These are phyloP conservation scores for Streblospio benedicti DNA, from an alignment of 1,140 invertebrate genomes.

Conservation along the genomic window DNA sequence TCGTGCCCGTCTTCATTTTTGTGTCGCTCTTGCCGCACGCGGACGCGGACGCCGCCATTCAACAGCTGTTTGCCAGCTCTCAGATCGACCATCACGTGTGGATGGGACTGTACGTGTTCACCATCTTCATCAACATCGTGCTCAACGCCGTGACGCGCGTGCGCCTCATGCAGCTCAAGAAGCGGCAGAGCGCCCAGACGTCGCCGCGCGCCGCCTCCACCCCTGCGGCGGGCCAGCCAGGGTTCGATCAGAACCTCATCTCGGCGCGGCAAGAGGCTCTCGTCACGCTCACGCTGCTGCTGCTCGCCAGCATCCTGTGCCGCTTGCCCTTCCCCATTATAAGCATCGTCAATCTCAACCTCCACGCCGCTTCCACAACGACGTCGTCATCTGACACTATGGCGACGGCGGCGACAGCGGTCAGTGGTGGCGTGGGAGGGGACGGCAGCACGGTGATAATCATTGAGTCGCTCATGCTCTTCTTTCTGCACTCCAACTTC, in stretches of 20 bases:
- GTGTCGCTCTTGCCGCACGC: not conserved
- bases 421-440: not conserved
- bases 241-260: no score
- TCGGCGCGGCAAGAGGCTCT: constrained; percentile 4
- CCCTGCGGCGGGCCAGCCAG: not conserved
- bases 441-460: not conserved
- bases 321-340: constrained; percentile 6
- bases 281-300: constrained; percentile 2
- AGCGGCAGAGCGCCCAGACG: not conserved
- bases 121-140: constrained; percentile 3
- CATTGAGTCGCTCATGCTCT: not conserved
- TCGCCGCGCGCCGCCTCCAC: no score
- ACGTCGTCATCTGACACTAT: no score
- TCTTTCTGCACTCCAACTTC: constrained; percentile 8
- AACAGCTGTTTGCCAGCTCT: not conserved
- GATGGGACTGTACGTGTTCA: not conserved
- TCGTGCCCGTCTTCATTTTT: constrained; percentile 1
- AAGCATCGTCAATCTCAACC: not conserved
- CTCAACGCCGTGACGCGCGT: constrained; percentile 1
- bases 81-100: constrained; percentile 9
- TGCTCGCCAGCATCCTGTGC: constrained; percentile 6
- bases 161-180: not conserved
- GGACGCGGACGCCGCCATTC: not conserved
- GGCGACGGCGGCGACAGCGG: no score
- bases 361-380: no score